Evolutionary conservation across 2,797 vertebrate genomes (phyloP), one percentile per base, ranked within the genome.

Genomic region (Argyrosomus regius): DNA sequence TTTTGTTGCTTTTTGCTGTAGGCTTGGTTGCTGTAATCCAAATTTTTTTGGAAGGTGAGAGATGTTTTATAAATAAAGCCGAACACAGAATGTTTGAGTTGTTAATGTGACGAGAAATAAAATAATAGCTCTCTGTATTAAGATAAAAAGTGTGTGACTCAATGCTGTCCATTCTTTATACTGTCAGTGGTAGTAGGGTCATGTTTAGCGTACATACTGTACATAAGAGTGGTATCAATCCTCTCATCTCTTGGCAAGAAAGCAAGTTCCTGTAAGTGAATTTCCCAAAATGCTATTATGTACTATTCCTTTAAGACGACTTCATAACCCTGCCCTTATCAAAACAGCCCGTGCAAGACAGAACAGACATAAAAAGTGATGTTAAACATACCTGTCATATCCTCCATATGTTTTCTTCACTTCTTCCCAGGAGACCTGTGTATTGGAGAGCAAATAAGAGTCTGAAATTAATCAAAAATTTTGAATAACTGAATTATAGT

Each of bases 391-490:
- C 94, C 90, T 64, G 22, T 0, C 0, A 12, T 0, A 0, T 24
- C 75, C 60, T 56, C 92, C 91, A 72, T 93, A 94, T 6, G 93
- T 77, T 3, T 0, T 0, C 82, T 83, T 20, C 31, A 96, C 91
- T 0, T 85, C 22, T 39, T 78, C 10, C 94, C 94, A 96, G 50
- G 79, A 80, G 0, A 14, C 71, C 95, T 96, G 48, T 8, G 48
- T 20, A 28, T 75, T 57, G 24, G 1, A 59, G 78, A 7, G 3
- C 31, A 82, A 73, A 77, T 50, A 12, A 72, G 2, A 71, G 5
- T 59, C 11, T 16, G 57, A 72, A 39, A 58, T 54, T 17, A 79
- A 45, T 56, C 13, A 73, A 3, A 71, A 20, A 59, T 53, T n/a
- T 24, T 35, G 0, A 18, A 18, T 3, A 26, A 26, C 11, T 22